Evolutionary conservation across 2,888 invertebrate species (phyloP).

Genomic region (Ptilodon capucinus): DNA sequence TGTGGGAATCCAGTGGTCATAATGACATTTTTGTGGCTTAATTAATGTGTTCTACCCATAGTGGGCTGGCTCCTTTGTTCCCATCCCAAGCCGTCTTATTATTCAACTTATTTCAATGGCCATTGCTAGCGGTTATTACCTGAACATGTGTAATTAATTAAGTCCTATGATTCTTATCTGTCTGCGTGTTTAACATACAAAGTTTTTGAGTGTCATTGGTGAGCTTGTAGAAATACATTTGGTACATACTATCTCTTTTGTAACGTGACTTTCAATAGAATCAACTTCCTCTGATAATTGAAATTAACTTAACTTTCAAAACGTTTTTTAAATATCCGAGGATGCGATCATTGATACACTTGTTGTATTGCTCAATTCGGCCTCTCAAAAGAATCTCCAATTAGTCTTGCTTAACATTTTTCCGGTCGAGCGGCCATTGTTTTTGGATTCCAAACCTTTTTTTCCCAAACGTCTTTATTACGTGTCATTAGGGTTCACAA

Average conservation of each 20-base stretch:
- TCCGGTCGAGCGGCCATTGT: conserved; percentile 28
- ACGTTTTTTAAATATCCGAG: not conserved
- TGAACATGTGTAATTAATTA: conserved; percentile 17
- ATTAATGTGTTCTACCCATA: conserved; percentile 43
- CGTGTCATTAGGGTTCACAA: conserved; percentile 32
- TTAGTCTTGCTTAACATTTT: conserved; percentile 22
- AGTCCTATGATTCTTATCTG: not conserved
- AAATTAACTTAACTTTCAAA: not conserved
- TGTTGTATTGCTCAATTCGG: conserved; percentile 24
- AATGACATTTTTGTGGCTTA: conserved; percentile 52
- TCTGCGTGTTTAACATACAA: not conserved
- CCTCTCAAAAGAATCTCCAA: conserved; percentile 24
- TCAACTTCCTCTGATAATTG: conserved; percentile 1
- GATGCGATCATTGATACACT: conserved; percentile 14
- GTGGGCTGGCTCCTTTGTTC: conserved; percentile 40
- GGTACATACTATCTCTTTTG: not conserved
- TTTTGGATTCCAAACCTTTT: conserved; percentile 35
- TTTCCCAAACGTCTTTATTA: conserved; percentile 41
- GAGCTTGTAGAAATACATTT: not conserved
- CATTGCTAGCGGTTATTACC: conserved; percentile 17
- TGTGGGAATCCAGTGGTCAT: conserved; percentile 44
- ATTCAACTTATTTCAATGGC: conserved; percentile 25
- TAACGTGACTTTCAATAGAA: not conserved
- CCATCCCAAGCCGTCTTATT: conserved; percentile 30
- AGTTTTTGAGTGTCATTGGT: conserved; percentile 6